Evolutionary conservation across 2,113 vertebrate species (phyloP), one percentile per base, ranked within the genome.

Genomic region (Lophius piscatorius): DNA sequence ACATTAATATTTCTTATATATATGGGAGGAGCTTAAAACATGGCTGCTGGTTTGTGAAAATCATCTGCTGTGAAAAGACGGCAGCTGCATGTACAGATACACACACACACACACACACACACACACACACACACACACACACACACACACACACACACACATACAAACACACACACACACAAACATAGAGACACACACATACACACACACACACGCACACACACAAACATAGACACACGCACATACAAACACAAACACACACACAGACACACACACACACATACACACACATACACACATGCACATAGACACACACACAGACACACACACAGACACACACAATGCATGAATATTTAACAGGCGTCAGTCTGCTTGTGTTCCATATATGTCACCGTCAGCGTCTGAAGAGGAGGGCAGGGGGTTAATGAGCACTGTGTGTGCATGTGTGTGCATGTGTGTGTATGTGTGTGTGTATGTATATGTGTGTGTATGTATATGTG

Each of bases 321-420:
- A 29, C 1, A 6, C 36, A 21, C 22, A 63, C 78, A 67, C 71
- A 42, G 64, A 56, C 60, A 76, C 60, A 67, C 60, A 78, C 69
- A 13, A 76, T 59, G 70, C 83, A 90, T 92, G 77, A 90, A 91
- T 91, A 89, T 91, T 91, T 87, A 87, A 87, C 50, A 87, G 70
- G 72, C 52, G 81, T 80, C 72, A 77, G 80, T 89, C 83, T 88
- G 83, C 76, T 68, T 77, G 76, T 46, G 83, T 83, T 90, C 85
- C 76, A 88, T 87, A 83, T 89, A 80, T 89, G 88, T 91, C 89
- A 90, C 82, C 82, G 76, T 75, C 78, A 76, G 50, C 38, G 40
- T 75, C 81, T 77, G 68, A 57, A 82, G 82, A 82, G 80, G 73
- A 83, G 82, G 78, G 73, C 80, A 85, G 85, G 77, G 69, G 74